phyloP scores from a whole-genome alignment of 2,797 vertebrate genomes.

The Dromococcyx pavoninus region DNA sequence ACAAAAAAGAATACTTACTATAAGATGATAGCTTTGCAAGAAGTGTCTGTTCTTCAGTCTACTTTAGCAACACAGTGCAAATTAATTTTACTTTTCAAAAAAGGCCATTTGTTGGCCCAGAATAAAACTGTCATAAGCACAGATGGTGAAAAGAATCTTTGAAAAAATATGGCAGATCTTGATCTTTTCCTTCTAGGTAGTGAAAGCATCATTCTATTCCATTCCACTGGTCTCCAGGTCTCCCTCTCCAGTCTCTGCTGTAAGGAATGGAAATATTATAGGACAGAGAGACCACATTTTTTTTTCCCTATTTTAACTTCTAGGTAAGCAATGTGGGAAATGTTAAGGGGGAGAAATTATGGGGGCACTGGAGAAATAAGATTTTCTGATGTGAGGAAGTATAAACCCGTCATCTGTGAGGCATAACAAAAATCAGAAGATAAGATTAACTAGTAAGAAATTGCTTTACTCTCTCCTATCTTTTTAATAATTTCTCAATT shows the following conservation, averaged over 20 bases:
- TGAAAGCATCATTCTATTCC: not conserved
- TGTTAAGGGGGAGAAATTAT: not conserved
- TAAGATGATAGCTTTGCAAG: not conserved
- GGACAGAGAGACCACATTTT: not conserved
- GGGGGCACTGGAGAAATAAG: not conserved
- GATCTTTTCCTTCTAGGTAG: not conserved
- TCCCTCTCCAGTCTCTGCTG: not conserved
- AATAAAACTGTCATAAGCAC: not conserved
- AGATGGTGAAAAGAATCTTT: not conserved
- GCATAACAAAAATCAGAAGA: not conserved
- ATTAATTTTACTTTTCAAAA: conserved; percentile 5
- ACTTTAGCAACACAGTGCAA: not conserved
- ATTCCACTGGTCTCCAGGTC: not conserved
- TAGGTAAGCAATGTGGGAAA: not conserved
- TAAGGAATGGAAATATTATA: not conserved
- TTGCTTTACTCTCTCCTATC: not conserved
- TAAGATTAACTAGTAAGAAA: not conserved
- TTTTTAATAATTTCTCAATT: conserved; percentile 25
- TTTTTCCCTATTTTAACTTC: not conserved
- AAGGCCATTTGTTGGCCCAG: not conserved
- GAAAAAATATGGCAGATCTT: not conserved
- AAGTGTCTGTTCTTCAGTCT: not conserved
- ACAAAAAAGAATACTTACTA: not conserved
- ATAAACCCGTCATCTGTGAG: not conserved
- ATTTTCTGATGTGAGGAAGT: not conserved